phyloP scores from a whole-genome alignment of 2,113 vertebrate species.

The Xiphorhynchus elegans region DNA sequence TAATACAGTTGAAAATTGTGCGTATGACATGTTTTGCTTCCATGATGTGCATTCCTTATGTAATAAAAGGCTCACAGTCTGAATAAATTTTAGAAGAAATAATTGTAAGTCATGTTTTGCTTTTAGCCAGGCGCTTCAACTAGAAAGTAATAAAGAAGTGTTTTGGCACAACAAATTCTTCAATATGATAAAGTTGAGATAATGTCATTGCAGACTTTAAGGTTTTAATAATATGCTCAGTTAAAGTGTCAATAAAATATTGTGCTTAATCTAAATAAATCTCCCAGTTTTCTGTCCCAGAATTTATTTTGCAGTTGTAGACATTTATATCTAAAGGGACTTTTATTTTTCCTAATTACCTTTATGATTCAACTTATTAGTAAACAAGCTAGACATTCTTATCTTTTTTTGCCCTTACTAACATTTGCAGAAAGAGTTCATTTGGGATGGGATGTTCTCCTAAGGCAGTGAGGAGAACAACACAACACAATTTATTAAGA shows the following conservation, averaged over 20 bases:
- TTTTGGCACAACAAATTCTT: neutral
- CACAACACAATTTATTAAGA: neutral
- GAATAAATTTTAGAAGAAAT: neutral
- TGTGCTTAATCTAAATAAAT: neutral
- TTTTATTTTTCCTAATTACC: neutral
- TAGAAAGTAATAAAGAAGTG: neutral
- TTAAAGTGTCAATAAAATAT: neutral
- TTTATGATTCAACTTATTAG: neutral
- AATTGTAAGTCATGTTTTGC: neutral
- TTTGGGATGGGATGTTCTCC: neutral
- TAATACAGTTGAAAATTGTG: neutral
- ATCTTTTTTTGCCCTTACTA: neutral
- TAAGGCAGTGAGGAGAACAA: neutral
- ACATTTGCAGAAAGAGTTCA: neutral
- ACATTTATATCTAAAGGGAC: neutral
- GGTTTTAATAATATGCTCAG: neutral
- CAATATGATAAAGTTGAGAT: neutral
- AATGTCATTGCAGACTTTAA: neutral
- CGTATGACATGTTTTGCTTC: neutral
- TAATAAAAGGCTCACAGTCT: neutral
- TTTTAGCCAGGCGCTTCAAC: neutral
- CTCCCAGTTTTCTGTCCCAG: neutral
- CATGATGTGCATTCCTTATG: neutral
- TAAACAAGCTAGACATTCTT: neutral
- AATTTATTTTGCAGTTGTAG: neutral